Evolutionary conservation across 2,797 vertebrate species (phyloP).

Genomic region (Acestrorhynchus altus): DNA sequence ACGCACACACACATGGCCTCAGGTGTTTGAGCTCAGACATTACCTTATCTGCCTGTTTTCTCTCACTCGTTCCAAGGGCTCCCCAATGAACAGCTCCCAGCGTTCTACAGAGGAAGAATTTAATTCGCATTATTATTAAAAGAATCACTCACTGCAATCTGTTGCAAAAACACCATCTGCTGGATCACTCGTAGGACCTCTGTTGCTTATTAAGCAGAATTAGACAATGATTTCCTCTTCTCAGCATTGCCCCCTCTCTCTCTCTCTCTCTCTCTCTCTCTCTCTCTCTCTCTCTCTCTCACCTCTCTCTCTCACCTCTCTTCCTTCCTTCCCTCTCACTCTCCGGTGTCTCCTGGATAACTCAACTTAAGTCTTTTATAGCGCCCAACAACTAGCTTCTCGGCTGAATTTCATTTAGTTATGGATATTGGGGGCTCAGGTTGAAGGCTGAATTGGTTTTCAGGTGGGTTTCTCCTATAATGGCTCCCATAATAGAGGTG

Average conservation of each 20-base stretch:
- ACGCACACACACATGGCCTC: constrained; percentile 55
- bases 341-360: constrained; percentile 42
- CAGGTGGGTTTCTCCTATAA: constrained; percentile 41
- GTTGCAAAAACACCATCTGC: constrained; percentile 73
- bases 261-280: not conserved
- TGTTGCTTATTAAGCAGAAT: constrained; percentile 72
- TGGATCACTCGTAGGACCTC: constrained; percentile 66
- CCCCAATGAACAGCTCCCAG: constrained; percentile 61
- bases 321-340: not conserved
- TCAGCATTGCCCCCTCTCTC: constrained; percentile 46
- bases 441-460: constrained; percentile 42
- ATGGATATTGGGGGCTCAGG: constrained; percentile 52
- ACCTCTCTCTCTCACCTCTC: not conserved
- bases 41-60: constrained; percentile 64
- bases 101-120: constrained; percentile 68
- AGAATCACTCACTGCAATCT: constrained; percentile 72
- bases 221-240: constrained; percentile 69
- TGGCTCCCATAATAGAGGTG: not conserved
- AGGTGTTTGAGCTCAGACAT: constrained; percentile 65
- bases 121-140: constrained; percentile 74
- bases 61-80: constrained; percentile 65
- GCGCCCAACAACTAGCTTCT: constrained; percentile 48
- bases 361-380: constrained; percentile 60
- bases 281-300: not conserved
- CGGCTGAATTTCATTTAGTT: constrained; percentile 60